Conservation (phyloP, 2,797 vertebrate genomes). For the Gymnoscopelus microlampas region DNA sequence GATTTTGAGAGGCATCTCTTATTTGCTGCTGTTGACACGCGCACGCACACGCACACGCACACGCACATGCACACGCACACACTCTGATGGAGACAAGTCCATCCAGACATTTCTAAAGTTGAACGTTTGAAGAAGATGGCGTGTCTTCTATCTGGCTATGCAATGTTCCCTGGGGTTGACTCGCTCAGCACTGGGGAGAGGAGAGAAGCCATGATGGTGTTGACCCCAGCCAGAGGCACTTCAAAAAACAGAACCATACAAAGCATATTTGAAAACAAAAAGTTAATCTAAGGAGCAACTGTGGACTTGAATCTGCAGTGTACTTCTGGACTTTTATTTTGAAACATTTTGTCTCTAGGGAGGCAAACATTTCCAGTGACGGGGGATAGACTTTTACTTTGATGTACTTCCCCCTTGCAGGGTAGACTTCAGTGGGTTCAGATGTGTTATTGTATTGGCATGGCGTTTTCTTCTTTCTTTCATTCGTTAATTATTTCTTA, state of each 20-base stretch:
- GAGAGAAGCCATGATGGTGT: constrained; percentile 67
- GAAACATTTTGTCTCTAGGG: constrained; percentile 49
- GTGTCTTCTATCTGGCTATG: constrained; percentile 61
- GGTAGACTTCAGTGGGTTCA: constrained; percentile 52
- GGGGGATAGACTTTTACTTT: constrained; percentile 69
- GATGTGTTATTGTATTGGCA: constrained; percentile 70
- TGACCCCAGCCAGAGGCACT: constrained; percentile 2
- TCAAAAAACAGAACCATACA: too few species aligned
- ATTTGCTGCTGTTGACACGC: constrained; percentile 36
- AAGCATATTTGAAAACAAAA: too few species aligned
- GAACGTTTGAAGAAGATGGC: constrained; percentile 21
- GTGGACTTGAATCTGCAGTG: too few species aligned
- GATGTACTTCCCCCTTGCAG: constrained; percentile 62
- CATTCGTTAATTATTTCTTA: background rate
- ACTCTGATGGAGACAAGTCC: constrained; percentile 33
- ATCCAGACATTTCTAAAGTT: constrained; percentile 39
- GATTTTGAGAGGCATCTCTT: constrained; percentile 8
- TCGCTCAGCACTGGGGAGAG: constrained; percentile 40
- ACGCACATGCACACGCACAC: constrained; percentile 22
- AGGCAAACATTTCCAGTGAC: constrained; percentile 9
- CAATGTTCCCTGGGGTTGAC: constrained; percentile 60
- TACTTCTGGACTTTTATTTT: constrained; percentile 61
- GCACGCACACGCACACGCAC: too few species aligned
- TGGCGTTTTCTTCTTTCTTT: constrained; percentile 64
- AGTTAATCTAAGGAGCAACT: too few species aligned